Evolutionary conservation across 2,888 invertebrate species (phyloP).

Genomic region (Chouioia cunea): DNA sequence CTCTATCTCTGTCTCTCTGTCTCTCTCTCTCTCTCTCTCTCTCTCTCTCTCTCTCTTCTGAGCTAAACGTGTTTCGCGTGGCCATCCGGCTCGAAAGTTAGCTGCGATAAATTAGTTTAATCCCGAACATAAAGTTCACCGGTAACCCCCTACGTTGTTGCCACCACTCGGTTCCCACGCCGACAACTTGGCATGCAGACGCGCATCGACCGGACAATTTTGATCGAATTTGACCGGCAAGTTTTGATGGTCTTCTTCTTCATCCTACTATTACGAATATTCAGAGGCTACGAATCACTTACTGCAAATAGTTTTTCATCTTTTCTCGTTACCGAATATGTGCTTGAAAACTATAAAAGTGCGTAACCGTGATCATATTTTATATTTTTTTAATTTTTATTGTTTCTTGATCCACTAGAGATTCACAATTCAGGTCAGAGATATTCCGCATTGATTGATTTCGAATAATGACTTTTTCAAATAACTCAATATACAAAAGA

Average conservation of each 20-base stretch:
- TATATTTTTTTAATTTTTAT: too few relatives aligned
- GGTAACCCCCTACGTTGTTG: not conserved
- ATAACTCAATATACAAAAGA: too few relatives aligned
- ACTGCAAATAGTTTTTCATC: too few relatives aligned
- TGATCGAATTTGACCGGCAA: conserved; percentile 38
- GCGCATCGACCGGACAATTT: conserved; percentile 21
- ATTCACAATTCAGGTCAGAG: too few relatives aligned
- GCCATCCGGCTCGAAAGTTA: conserved; percentile 43
- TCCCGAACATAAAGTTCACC: conserved; percentile 42
- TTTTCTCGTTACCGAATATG: too few relatives aligned
- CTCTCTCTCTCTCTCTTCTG: not conserved
- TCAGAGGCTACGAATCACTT: conserved; percentile 10
- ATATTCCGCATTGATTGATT: too few relatives aligned
- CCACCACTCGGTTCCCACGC: not conserved
- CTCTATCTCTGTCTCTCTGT: too few relatives aligned
- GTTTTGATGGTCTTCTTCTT: conserved; percentile 32
- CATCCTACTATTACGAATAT: conserved; percentile 22
- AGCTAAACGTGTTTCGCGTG: conserved; percentile 40
- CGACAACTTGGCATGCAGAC: conserved; percentile 15
- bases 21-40: not conserved
- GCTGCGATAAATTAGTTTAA: conserved; percentile 48
- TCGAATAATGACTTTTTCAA: too few relatives aligned
- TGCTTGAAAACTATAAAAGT: too few relatives aligned
- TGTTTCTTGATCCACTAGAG: too few relatives aligned
- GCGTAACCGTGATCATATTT: too few relatives aligned